These are phyloP conservation scores for Periplaneta americana DNA, from an alignment of 1,140 invertebrate species.

Conservation along the genomic window DNA sequence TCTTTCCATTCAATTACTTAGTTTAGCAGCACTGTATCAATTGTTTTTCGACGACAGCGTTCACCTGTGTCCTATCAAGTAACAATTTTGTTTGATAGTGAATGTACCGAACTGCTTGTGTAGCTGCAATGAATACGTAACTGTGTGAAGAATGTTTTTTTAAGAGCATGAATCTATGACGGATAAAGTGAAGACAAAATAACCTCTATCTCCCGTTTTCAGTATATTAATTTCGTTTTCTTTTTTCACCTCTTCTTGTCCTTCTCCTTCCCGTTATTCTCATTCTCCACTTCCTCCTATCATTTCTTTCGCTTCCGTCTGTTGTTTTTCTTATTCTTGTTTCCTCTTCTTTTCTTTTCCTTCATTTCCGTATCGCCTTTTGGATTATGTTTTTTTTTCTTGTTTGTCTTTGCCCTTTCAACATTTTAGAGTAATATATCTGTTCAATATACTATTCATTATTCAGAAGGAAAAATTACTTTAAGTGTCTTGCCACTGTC, in stretches of 20 bases:
- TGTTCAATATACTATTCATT: background rate
- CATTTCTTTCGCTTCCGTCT: background rate
- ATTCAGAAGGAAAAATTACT: background rate
- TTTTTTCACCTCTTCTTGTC: background rate
- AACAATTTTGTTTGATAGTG: no score
- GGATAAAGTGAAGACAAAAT: no score
- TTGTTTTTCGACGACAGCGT: no score
- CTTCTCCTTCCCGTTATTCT: background rate
- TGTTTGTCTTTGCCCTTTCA: background rate
- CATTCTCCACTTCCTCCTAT: background rate
- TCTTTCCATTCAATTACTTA: no score
- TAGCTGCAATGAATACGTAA: no score
- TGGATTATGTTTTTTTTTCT: background rate
- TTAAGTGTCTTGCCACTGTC: background rate
- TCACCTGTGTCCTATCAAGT: no score
- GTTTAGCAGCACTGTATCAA: no score
- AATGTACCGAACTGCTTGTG: no score
- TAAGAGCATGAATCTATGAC: no score
- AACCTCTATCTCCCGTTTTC: no score
- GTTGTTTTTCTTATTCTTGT: background rate
- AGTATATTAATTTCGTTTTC: no score
- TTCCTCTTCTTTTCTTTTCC: background rate
- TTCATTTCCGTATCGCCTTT: background rate
- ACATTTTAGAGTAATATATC: background rate
- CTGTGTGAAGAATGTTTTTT: no score